Evolutionary conservation across 2,113 vertebrate species (phyloP).

Genomic region (Hemibates koningsi): DNA sequence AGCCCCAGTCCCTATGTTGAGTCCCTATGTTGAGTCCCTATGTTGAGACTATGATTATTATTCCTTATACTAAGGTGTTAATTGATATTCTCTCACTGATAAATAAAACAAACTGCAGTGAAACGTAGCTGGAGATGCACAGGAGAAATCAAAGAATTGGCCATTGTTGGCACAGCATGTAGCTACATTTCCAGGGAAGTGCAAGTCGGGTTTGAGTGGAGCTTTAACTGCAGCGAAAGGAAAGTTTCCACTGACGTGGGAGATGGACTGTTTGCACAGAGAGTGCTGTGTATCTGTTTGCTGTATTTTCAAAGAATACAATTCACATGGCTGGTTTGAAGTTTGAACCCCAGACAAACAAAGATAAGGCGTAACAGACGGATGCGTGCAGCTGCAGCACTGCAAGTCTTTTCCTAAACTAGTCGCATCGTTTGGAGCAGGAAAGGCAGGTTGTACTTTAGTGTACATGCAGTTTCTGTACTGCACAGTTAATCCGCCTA

Average conservation of each 20-base stretch:
- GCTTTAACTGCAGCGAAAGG: background rate
- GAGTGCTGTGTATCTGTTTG: background rate
- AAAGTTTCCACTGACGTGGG: background rate
- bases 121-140: background rate
- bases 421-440: background rate
- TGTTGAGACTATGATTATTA: background rate
- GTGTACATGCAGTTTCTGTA: background rate
- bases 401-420: background rate
- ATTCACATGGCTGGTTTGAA: background rate
- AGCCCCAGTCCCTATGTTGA: background rate
- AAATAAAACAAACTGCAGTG: background rate
- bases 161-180: background rate
- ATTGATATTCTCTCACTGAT: background rate
- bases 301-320: background rate
- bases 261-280: background rate
- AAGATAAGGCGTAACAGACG: fast-evolving
- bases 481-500: background rate
- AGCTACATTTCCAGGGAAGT: background rate
- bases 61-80: background rate
- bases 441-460: background rate
- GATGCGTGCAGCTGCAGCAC: background rate
- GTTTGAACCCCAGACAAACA: background rate
- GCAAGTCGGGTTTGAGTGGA: background rate
- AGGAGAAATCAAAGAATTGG: background rate
- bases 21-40: background rate